phyloP scores from a whole-genome alignment of 2,797 vertebrate species.

The Gymnothorax reevesii region DNA sequence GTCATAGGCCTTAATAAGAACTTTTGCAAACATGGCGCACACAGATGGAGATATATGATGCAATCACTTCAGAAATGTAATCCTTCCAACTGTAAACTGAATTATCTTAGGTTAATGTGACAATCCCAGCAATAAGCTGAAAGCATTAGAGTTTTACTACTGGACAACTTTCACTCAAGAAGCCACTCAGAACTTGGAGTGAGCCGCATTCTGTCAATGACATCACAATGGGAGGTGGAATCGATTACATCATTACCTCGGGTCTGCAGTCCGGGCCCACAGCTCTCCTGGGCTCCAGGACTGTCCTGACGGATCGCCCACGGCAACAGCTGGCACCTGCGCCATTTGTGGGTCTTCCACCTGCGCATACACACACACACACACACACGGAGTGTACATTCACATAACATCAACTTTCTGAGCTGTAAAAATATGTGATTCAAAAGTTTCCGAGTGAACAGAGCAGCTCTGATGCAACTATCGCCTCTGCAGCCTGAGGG shows the following conservation, averaged over 20 bases:
- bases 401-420: not conserved
- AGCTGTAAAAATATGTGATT: no score
- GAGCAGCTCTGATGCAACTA: no score
- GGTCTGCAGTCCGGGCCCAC: conserved; percentile 89
- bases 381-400: conserved; percentile 3
- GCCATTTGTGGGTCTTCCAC: conserved; percentile 98
- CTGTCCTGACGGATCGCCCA: conserved; percentile 89
- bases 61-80: no score
- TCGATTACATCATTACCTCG: conserved; percentile 73
- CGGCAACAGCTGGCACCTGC: conserved; percentile 89
- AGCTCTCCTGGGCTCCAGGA: conserved; percentile 87
- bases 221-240: not conserved
- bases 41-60: no score
- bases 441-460: no score
- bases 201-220: not conserved
- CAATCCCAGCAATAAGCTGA: not conserved
- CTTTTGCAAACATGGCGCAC: no score
- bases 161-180: not conserved
- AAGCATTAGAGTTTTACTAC: no score
- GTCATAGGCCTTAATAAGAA: no score
- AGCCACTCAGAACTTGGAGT: not conserved
- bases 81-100: no score
- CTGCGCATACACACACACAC: conserved; percentile 58
- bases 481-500: no score
- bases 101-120: no score